phyloP scores from a whole-genome alignment of 2,888 invertebrate genomes.

The Mythimna lalbum region DNA sequence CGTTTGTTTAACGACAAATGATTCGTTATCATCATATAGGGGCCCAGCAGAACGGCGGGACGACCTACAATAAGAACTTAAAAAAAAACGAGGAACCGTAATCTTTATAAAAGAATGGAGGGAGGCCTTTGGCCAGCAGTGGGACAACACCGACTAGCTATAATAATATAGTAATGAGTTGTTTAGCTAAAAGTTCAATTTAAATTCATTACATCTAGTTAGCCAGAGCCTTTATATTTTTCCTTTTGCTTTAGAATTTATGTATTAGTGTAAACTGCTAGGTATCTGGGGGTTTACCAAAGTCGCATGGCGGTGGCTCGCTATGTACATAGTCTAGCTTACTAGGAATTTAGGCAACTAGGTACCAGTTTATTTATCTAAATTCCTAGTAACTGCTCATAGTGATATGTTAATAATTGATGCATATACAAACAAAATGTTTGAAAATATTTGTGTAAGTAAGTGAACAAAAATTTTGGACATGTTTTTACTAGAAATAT shows the following conservation, averaged over 20 bases:
- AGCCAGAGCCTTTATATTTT: too few species aligned
- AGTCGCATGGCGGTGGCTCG: background rate
- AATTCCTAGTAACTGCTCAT: slow-evolving; percentile 1
- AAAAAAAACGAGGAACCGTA: too few species aligned
- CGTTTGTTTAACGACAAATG: too few species aligned
- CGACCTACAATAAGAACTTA: too few species aligned
- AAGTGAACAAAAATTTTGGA: background rate
- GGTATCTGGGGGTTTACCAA: slow-evolving; percentile 8
- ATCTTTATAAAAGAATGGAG: too few species aligned
- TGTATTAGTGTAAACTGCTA: background rate
- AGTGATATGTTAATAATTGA: background rate
- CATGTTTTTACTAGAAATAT: background rate
- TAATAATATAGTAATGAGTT: background rate
- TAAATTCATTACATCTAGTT: background rate
- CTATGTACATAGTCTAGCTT: slow-evolving; percentile 2
- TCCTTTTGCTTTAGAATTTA: background rate
- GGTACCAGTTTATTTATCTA: background rate
- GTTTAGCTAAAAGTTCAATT: background rate
- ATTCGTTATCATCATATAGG: too few species aligned
- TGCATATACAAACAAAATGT: background rate
- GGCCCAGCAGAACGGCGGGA: too few species aligned
- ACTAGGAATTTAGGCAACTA: slow-evolving; percentile 10
- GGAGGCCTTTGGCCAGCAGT: too few species aligned
- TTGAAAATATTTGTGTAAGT: slow-evolving; percentile 14
- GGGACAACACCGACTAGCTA: too few species aligned